Conservation (phyloP, 2,113 vertebrate species). For the Chunga burmeisteri region DNA sequence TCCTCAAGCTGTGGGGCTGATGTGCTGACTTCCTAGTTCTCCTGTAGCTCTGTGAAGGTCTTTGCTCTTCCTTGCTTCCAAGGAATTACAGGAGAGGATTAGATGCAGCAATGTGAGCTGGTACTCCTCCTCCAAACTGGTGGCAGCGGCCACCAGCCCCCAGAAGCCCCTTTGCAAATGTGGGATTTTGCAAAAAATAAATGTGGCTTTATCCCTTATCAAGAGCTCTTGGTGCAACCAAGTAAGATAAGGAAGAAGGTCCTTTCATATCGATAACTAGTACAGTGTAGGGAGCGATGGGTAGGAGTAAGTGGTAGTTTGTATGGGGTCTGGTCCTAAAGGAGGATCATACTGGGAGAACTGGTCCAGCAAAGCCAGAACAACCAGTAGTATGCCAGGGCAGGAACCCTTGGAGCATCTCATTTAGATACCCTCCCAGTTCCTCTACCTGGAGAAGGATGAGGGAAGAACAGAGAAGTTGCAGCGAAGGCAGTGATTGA, state of each 20-base stretch:
- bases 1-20: background rate
- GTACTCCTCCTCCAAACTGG: background rate
- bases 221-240: background rate
- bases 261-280: background rate
- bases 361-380: background rate
- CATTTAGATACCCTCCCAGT: fast-evolving
- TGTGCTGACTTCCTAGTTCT: background rate
- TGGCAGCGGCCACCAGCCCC: background rate
- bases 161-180: background rate
- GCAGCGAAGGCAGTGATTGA: fast-evolving
- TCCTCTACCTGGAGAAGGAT: background rate
- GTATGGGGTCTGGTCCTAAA: background rate
- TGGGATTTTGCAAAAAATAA: background rate
- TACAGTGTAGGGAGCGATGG: fast-evolving
- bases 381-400: background rate
- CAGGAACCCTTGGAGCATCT: background rate
- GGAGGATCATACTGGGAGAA: background rate
- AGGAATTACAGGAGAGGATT: background rate
- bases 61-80: background rate
- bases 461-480: background rate
- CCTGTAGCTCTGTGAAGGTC: background rate
- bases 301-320: background rate
- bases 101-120: background rate
- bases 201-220: background rate
- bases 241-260: background rate